These are phyloP conservation scores for Rana temporaria DNA, from an alignment of 2,113 vertebrate genomes.

Conservation along the genomic window DNA sequence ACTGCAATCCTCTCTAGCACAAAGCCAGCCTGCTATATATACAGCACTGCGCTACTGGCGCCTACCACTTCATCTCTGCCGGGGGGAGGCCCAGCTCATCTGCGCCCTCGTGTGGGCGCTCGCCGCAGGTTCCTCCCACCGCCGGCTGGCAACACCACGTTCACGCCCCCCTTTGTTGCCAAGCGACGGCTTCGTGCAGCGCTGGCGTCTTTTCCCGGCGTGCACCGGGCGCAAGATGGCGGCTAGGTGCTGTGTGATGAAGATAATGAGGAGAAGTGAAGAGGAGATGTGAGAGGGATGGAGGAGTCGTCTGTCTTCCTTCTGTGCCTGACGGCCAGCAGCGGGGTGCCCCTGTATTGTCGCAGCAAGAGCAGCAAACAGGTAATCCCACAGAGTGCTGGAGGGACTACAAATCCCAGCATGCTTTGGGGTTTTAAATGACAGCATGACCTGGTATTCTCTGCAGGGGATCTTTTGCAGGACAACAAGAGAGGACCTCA, in stretches of 20 bases:
- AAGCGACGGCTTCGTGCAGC: conserved; percentile 39
- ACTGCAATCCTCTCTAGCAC: conserved; percentile 5
- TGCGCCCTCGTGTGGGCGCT: conserved; percentile 9
- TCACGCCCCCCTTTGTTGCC: conserved; percentile 12
- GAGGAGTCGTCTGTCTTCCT: conserved; percentile 75
- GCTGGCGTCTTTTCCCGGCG: conserved; percentile 14
- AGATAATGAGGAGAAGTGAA: background rate
- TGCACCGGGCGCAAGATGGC: conserved; percentile 19
- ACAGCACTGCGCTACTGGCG: background rate
- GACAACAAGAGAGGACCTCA: no score
- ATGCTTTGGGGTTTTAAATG: no score
- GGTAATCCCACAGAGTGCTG: conserved; percentile 44
- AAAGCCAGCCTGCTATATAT: background rate
- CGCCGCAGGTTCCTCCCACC: background rate
- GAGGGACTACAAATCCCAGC: no score
- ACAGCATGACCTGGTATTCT: no score
- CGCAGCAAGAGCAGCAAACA: conserved; percentile 76
- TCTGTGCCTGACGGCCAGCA: conserved; percentile 84
- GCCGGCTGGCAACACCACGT: background rate
- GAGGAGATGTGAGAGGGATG: conserved; percentile 18
- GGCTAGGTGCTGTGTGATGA: background rate
- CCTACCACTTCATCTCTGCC: background rate
- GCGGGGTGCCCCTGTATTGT: conserved; percentile 87
- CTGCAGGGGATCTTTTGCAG: no score
- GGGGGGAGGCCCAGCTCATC: background rate